Percentiles rank a stretch among this genome's conserved stretches.
These are phyloP conservation scores for Dysmachus trigonus DNA, from an alignment of 2,888 invertebrate species.

Conservation along the genomic window DNA sequence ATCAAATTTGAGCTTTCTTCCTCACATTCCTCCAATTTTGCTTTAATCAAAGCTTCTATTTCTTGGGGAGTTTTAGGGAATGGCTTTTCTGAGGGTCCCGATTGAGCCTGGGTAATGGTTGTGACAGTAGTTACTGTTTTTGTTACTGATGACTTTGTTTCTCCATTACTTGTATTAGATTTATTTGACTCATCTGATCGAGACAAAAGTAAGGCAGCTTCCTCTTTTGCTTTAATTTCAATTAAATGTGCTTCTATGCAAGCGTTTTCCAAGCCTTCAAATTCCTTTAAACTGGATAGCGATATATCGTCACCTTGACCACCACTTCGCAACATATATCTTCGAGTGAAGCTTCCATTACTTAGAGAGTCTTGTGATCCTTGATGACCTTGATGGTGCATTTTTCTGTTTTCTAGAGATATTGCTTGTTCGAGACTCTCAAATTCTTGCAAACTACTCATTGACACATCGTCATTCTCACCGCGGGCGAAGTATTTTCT, in stretches of 20 bases:
- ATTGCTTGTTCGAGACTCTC: constrained; percentile 89
- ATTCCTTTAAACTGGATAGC: constrained; percentile 87
- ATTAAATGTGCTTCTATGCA: constrained; percentile 84
- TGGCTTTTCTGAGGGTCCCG: constrained; percentile 38
- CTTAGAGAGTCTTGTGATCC: constrained; percentile 87
- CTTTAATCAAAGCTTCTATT: constrained; percentile 62
- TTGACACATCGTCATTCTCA: constrained; percentile 90
- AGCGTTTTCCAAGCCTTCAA: constrained; percentile 90
- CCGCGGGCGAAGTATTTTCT: constrained; percentile 79
- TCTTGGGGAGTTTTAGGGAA: constrained; percentile 53
- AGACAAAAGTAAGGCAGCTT: constrained; percentile 78
- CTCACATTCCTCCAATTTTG: constrained; percentile 60
- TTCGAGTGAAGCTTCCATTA: constrained; percentile 81
- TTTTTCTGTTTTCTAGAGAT: constrained; percentile 78
- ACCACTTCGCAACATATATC: constrained; percentile 75
- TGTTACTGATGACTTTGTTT: constrained; percentile 52
- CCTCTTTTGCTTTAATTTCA: constrained; percentile 84
- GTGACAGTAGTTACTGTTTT: constrained; percentile 58
- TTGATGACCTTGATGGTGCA: constrained; percentile 65
- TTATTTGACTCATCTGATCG: constrained; percentile 65
- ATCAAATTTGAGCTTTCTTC: constrained; percentile 64
- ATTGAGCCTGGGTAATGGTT: constrained; percentile 53
- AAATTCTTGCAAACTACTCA: constrained; percentile 93
- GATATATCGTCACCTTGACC: constrained; percentile 87
- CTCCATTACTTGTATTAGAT: constrained; percentile 58